Base-by-base conservation (phyloP, 2,113 vertebrate species). In the Corythornis madagascariensis region DNA sequence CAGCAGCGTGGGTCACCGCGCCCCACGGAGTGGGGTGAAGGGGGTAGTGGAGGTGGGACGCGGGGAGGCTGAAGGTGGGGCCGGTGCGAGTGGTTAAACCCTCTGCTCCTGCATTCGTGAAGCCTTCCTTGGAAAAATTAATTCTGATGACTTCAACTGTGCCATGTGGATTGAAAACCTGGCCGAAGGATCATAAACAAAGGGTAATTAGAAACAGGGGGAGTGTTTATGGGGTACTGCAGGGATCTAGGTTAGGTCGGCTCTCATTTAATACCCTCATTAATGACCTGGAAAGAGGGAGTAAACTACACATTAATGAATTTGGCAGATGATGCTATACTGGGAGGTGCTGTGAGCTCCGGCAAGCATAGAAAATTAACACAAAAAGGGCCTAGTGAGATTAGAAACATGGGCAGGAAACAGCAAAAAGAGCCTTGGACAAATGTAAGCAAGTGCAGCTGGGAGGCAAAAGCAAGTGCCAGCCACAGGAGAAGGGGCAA, bases 131-230 rank as follows among this genome's bases (percentile, higher is more conserved):
- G 67, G 56, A 26, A 79, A 89, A 95, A 95, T 94, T 94, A 95
- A 95, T 97, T 96, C 83, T 72, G 92, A 95, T 95, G 78, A 11
- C 83, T 95, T 92, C 92, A 95, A 93, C 83, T 87, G 84, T 83
- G 77, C 93, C 89, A 12, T 63, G 96, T 19, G 89, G 93, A 52
- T 89, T 95, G 93, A 91, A 94, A 94, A 94, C 79, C 94, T 88
- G 93, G 84, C 91, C 89, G 91, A 94, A 89, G 86, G 95, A 67
- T 91, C 93, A 94, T 97, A 96, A 96, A 97, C 95, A 97, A 97
- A 96, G 93, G 95, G 95, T 96, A 97, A 97, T 97, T 97, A 92
- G 94, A 95, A 97, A 92, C 94, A 93, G 94, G 94, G 90, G 91
- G 93, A 94, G 89, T 69, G 53, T 94, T 97, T 94, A 95, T 90